Conservation (phyloP, 2,797 vertebrate species). For the Centroberyx gerrardi region DNA sequence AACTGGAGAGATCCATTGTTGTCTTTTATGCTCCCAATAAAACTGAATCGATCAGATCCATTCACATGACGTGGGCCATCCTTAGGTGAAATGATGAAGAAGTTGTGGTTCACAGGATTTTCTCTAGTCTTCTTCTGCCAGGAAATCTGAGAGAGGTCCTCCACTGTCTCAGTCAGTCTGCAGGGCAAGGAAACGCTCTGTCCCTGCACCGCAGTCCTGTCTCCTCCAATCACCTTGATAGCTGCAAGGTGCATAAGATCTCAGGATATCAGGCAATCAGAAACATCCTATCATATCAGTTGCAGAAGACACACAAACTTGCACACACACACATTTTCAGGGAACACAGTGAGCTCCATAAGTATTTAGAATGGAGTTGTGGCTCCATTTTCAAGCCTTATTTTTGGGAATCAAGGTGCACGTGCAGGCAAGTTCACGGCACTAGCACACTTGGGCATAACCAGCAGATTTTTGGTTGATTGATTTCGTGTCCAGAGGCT, state of each 20-base stretch:
- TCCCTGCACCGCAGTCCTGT: background rate
- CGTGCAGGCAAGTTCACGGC: too few relatives aligned
- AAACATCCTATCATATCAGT: background rate
- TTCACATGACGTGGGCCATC: rapidly evolving
- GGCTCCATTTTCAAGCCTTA: background rate
- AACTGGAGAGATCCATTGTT: slow-evolving; percentile 49
- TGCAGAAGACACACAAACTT: background rate
- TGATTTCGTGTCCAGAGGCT: too few relatives aligned
- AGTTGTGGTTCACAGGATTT: slow-evolving; percentile 7
- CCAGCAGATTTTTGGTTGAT: too few relatives aligned
- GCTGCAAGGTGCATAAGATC: slow-evolving; percentile 26
- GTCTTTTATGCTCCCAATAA: slow-evolving; percentile 27
- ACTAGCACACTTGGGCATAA: too few relatives aligned
- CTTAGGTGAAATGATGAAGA: background rate
- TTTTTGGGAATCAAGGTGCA: too few relatives aligned
- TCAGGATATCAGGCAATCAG: slow-evolving; percentile 3
- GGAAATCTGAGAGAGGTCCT: slow-evolving; percentile 54
- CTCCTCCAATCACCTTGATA: slow-evolving; percentile 23
- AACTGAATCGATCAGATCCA: slow-evolving; percentile 1
- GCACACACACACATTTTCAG: background rate
- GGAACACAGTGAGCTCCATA: too few relatives aligned
- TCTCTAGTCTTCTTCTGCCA: slow-evolving; percentile 61
- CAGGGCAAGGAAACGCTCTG: slow-evolving; percentile 29
- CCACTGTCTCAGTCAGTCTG: background rate
- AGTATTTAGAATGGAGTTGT: background rate